Evolutionary conservation across 2,888 invertebrate species (phyloP).

Genomic region (Aphidoletes aphidimyza): DNA sequence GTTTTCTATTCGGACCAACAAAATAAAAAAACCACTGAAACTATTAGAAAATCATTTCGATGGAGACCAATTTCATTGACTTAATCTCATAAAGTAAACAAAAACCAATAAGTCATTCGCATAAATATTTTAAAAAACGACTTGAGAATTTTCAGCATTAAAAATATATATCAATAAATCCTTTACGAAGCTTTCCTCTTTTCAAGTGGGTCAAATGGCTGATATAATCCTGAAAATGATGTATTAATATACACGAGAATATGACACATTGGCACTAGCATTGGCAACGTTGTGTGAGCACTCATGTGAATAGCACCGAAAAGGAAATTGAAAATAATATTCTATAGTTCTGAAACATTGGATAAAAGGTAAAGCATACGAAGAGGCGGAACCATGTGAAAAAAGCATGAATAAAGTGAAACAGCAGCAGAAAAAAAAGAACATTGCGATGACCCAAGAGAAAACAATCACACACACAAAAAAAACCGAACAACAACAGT

Average conservation of each 20-base stretch:
- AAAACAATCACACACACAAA: neutral
- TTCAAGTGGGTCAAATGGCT: no score
- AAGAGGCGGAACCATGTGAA: neutral
- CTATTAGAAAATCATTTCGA: no score
- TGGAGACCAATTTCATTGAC: neutral
- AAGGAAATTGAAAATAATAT: slow-evolving; percentile 19
- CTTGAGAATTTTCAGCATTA: neutral
- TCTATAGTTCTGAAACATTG: neutral
- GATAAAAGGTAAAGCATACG: neutral
- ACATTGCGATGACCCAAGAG: slow-evolving; percentile 23
- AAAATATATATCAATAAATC: neutral
- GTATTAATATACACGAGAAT: slow-evolving; percentile 24
- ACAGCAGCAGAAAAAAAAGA: neutral
- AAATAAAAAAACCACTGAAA: neutral
- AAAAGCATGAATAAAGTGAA: no score
- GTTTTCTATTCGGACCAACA: no score
- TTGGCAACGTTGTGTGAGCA: no score
- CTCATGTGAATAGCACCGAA: neutral
- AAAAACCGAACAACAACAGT: neutral
- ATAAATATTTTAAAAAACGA: slow-evolving; percentile 18
- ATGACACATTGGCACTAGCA: neutral
- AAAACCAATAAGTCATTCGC: neutral
- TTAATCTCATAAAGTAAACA: neutral
- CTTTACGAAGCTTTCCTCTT: neutral
- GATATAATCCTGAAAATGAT: slow-evolving; percentile 24